phyloP scores from a whole-genome alignment of 1,140 invertebrate species.

The Eubasilissa regina region DNA sequence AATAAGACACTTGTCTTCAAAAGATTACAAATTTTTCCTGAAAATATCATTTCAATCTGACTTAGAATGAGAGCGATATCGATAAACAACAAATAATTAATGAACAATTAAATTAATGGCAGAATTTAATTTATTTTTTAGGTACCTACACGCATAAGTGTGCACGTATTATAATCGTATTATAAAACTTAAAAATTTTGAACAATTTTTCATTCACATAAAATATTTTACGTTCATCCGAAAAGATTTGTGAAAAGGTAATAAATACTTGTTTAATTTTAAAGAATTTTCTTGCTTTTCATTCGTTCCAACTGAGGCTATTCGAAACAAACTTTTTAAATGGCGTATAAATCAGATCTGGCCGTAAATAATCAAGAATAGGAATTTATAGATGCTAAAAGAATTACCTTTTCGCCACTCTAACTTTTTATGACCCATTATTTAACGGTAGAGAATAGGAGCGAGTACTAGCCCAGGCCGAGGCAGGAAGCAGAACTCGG shows the following conservation, averaged over 20 bases:
- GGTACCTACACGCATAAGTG: too few species aligned
- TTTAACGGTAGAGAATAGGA: background rate
- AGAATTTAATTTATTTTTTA: too few species aligned
- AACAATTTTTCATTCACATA: background rate
- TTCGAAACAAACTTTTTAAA: background rate
- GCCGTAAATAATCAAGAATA: conserved; percentile 10
- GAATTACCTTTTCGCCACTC: conserved; percentile 11
- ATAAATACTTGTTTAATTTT: background rate
- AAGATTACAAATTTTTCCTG: too few species aligned
- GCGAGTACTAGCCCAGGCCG: background rate
- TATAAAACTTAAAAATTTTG: background rate
- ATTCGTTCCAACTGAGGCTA: background rate
- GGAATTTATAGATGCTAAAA: conserved; percentile 13
- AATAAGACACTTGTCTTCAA: too few species aligned
- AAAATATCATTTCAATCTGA: too few species aligned
- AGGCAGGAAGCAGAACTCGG: conserved; percentile 22
- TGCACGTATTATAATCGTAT: background rate
- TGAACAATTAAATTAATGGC: too few species aligned
- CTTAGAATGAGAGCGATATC: too few species aligned
- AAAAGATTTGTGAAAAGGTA: background rate
- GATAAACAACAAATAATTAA: too few species aligned
- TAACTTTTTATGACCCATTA: conserved; percentile 13
- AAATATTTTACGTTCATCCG: background rate
- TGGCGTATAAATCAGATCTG: conserved; percentile 4
- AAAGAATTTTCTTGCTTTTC: background rate